A percentile compares a stretch with the other conserved stretches of the same genome.
Evolutionary conservation across 2,113 vertebrate species (phyloP).

Genomic region (Chlorocebus sabaeus): DNA sequence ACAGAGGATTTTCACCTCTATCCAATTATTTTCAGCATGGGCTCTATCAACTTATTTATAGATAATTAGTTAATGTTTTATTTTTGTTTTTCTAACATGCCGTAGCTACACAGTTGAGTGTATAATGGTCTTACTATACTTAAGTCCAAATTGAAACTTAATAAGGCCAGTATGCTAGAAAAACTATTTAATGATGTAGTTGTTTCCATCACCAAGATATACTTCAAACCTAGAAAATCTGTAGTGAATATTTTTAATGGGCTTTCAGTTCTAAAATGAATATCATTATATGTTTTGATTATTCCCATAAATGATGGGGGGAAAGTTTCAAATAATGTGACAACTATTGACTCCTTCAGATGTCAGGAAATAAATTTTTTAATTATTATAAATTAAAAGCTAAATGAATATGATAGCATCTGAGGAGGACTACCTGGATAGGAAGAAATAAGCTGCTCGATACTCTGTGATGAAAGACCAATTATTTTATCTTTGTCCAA

Average conservation of each 20-base stretch:
- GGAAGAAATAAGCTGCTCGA: neutral
- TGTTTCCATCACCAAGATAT: neutral
- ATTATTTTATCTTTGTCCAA: neutral
- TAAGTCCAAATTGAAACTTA: conserved; percentile 3
- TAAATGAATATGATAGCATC: neutral
- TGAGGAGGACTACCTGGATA: neutral
- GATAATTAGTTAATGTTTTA: neutral
- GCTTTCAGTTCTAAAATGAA: neutral
- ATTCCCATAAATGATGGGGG: neutral
- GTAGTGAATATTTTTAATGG: neutral
- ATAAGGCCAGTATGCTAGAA: neutral
- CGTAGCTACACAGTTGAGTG: neutral
- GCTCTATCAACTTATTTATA: neutral
- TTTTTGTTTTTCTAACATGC: conserved; percentile 1
- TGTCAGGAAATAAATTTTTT: neutral
- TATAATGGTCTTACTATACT: neutral
- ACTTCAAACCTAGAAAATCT: neutral
- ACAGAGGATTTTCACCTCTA: conserved; percentile 8
- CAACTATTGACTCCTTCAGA: neutral
- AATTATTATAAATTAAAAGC: neutral
- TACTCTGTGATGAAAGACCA: neutral
- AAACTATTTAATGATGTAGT: conserved; percentile 13
- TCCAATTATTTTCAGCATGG: conserved; percentile 33
- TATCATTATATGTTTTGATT: conserved; percentile 24
- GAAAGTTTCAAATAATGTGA: neutral